Percentiles rank a stretch among this genome's conserved stretches.
phyloP scores from a whole-genome alignment of 2,888 invertebrate species.

The Troides oblongomaculatus region DNA sequence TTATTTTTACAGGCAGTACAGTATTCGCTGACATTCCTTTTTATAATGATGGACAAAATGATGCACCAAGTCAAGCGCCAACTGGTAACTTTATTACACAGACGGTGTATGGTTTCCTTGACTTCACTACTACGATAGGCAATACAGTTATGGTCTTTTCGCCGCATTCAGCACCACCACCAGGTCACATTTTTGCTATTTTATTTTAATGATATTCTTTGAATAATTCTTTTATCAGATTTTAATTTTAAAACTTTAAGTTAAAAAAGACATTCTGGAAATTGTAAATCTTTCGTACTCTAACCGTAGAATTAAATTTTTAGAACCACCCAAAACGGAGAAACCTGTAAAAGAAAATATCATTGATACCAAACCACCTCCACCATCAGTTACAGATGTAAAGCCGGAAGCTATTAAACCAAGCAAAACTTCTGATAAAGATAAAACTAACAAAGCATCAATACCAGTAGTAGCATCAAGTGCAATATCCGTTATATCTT shows the following conservation, averaged over 20 bases:
- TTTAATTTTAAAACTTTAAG: no score
- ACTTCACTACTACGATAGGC: constrained; percentile 96
- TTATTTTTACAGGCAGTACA: constrained; percentile 38
- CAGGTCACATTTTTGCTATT: constrained; percentile 73
- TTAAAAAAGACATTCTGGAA: background rate
- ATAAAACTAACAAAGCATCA: constrained; percentile 63
- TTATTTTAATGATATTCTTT: background rate
- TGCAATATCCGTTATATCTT: constrained; percentile 63
- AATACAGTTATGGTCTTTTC: constrained; percentile 97
- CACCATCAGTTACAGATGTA: constrained; percentile 56
- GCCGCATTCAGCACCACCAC: constrained; percentile 88
- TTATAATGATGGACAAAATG: constrained; percentile 43
- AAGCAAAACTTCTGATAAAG: constrained; percentile 66
- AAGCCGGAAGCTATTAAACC: constrained; percentile 73
- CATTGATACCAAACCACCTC: constrained; percentile 73
- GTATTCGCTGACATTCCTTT: constrained; percentile 48
- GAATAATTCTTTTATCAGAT: background rate
- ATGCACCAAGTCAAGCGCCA: constrained; percentile 38
- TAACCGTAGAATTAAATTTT: constrained; percentile 37
- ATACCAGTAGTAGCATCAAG: constrained; percentile 61
- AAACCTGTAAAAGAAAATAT: constrained; percentile 70
- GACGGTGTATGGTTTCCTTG: constrained; percentile 95
- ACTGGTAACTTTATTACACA: constrained; percentile 83
- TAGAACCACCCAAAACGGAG: constrained; percentile 71
- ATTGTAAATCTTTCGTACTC: background rate